These are phyloP conservation scores for Lydus trimaculatus DNA, from an alignment of 2,888 invertebrate genomes.

Conservation along the genomic window DNA sequence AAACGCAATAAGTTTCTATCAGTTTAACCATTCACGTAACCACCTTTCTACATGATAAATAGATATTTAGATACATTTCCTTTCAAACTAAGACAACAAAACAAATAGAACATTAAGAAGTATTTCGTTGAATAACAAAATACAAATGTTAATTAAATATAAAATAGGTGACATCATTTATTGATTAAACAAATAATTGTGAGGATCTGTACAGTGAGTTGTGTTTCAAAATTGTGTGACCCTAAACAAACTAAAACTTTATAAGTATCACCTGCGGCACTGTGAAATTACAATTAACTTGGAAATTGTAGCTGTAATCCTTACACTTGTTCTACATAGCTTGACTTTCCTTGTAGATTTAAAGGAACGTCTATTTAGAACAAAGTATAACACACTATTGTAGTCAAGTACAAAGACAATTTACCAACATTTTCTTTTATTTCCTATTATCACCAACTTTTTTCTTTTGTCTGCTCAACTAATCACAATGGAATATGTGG, in stretches of 20 bases:
- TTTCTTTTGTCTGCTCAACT: not conserved
- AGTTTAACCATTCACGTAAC: not conserved
- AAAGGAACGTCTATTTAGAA: not conserved
- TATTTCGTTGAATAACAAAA: not conserved
- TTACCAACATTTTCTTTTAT: slow-evolving; percentile 2
- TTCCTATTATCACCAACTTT: not conserved
- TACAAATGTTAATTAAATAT: not conserved
- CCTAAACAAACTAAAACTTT: slow-evolving; percentile 28
- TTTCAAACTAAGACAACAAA: not conserved
- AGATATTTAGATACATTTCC: not conserved
- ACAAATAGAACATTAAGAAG: not conserved
- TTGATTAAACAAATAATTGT: not conserved
- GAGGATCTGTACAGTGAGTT: not conserved
- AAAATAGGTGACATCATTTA: not conserved
- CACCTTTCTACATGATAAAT: too few species aligned
- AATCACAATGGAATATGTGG: not conserved
- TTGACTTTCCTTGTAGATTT: slow-evolving; percentile 8
- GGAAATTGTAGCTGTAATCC: slow-evolving; percentile 20
- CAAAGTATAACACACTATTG: not conserved
- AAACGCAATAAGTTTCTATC: not conserved
- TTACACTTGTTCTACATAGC: slow-evolving; percentile 13
- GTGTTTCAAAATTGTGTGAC: slow-evolving; percentile 19
- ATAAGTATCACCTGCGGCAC: slow-evolving; percentile 26
- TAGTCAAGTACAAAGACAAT: not conserved
- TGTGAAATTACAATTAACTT: slow-evolving; percentile 28